These are phyloP conservation scores for fruit fly (Drosophila melanogaster) DNA, from an alignment of 1,140 invertebrate species.

Conservation along the genomic window Release_6_plus_ISO1_MT NT_037436.4:13477501-13478000, in stretches of 20 bases:
- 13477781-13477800: slow-evolving; percentile 61
- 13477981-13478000: neutral
- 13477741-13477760: slow-evolving; percentile 50
- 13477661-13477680: slow-evolving; percentile 69
- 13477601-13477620: slow-evolving; percentile 32
- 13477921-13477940: slow-evolving; percentile 41
- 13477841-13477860: neutral
- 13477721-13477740: slow-evolving; percentile 65
- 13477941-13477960: slow-evolving; percentile 66
- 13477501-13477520: slow-evolving; percentile 1
- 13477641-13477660: slow-evolving; percentile 81
- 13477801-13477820: slow-evolving; percentile 77
- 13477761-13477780: slow-evolving; percentile 22
- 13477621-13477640: slow-evolving; percentile 81
- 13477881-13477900: slow-evolving; percentile 17
- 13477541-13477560: slow-evolving; percentile 74
- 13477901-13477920: slow-evolving; percentile 43
- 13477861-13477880: slow-evolving; percentile 10
- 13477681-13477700: slow-evolving; percentile 32
- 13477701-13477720: slow-evolving; percentile 19
- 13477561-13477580: slow-evolving; percentile 60
- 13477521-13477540: slow-evolving; percentile 43
- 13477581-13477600: slow-evolving; percentile 26
- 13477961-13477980: slow-evolving; percentile 11
- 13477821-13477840: slow-evolving; percentile 3